phyloP scores from a whole-genome alignment of 2,113 vertebrate genomes.

The Bubo blakistoni region DNA sequence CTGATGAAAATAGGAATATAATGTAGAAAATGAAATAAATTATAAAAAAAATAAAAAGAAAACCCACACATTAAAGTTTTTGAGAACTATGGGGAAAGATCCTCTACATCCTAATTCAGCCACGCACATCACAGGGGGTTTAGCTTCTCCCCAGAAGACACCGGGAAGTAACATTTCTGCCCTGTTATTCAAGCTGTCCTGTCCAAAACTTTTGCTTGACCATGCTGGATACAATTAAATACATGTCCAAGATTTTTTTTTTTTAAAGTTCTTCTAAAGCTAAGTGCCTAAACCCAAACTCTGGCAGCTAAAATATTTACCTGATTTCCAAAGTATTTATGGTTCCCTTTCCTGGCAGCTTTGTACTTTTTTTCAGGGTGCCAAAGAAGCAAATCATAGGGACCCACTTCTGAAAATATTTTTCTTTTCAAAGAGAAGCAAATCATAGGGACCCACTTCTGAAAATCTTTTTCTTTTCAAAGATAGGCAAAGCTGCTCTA shows the following conservation, averaged over 20 bases:
- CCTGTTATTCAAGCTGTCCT: not conserved
- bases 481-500: not conserved
- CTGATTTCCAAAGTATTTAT: not conserved
- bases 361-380: not conserved
- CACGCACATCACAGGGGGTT: rapidly evolving
- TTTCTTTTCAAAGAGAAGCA: not conserved
- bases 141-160: not conserved
- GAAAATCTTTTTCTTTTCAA: not conserved
- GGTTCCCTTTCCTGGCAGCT: not conserved
- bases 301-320: not conserved
- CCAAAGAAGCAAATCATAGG: not conserved
- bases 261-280: not conserved
- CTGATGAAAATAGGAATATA: not conserved
- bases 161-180: not conserved
- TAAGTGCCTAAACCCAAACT: not conserved
- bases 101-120: not conserved
- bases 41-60: not conserved
- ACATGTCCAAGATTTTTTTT: not conserved
- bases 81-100: not conserved
- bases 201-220: not conserved
- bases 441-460: not conserved
- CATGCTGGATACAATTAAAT: not conserved
- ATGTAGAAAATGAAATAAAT: not conserved
- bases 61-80: not conserved
- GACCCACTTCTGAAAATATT: not conserved